phyloP scores from a whole-genome alignment of 2,113 vertebrate genomes.

The Irena cyanogastra region DNA sequence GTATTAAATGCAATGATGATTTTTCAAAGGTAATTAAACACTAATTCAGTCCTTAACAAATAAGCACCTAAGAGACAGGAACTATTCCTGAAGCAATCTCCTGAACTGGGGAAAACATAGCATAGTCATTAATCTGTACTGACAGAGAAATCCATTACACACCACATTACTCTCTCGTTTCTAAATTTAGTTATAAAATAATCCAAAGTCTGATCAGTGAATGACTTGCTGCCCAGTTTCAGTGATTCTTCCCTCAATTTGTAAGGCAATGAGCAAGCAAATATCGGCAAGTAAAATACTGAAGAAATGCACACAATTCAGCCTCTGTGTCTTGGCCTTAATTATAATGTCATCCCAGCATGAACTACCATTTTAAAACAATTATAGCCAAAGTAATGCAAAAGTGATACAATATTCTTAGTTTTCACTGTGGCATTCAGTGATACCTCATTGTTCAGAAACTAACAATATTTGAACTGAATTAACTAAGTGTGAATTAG shows the following conservation, averaged over 20 bases:
- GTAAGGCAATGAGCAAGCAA: not conserved
- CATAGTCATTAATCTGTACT: conserved; percentile 16
- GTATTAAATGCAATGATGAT: not conserved
- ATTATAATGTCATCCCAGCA: not conserved
- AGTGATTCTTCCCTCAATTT: not conserved
- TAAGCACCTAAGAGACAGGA: not conserved
- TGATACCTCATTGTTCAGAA: conserved; percentile 24
- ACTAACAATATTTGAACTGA: not conserved
- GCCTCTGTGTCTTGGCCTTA: not conserved
- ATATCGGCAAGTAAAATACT: not conserved
- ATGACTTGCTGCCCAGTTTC: not conserved
- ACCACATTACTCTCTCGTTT: not conserved
- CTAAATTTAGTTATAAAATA: conserved; percentile 17
- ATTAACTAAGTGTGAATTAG: conserved; percentile 31
- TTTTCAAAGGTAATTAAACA: conserved; percentile 31
- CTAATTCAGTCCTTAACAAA: conserved; percentile 5
- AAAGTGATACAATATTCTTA: conserved; percentile 25
- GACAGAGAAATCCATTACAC: conserved; percentile 36
- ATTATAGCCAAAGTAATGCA: not conserved
- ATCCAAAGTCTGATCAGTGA: not conserved
- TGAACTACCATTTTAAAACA: conserved; percentile 40
- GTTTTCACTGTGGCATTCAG: not conserved
- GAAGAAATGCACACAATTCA: not conserved
- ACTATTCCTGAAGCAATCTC: not conserved
- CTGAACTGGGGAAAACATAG: not conserved